Base-by-base conservation (phyloP, 2,888 invertebrate species). In the Troilus luridus region DNA sequence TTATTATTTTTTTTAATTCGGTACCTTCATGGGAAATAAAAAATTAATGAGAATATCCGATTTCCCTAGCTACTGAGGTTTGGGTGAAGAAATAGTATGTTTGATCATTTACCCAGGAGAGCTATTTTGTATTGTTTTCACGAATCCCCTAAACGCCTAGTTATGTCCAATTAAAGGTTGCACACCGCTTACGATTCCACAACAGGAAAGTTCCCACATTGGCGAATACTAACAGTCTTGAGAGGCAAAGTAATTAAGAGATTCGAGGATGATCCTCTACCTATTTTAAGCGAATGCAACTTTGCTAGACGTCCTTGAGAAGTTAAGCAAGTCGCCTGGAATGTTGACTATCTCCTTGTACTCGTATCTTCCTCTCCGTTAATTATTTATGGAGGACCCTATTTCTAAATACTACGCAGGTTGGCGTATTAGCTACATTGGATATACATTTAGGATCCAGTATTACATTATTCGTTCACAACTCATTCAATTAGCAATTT, bases 311-410 rank as follows among this genome's bases (percentile, higher is more conserved):
- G 85, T 11, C 85, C 85, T 85, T 85, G 85, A 58, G 0, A 14
- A 12, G 56, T 85, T 85, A 56, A 19, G 21, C 56, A 85, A 85
- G 85, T 85, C n/a, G 21, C 7, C 5, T 19, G 85, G 85, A 56
- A 54, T 85, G 56, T n/a, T 85, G 85, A 56, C 85, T 58, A 85
- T 85, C 85, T 85, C 56, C 85, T 56, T 56, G 56, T 58, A 58
- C 85, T 56, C 21, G 56, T 58, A 58, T 56, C 56, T 85, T 58
- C 85, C 85, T 85, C 85, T 56, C 85, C 21, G 17, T 58, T 85
- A 85, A 85, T 85, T 85, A 58, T 85, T 85, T 85, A 85, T 85
- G 21, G 85, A 85, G 54, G 85, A 85, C 56, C 27, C 56, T 85
- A 21, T 85, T 85, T 85, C 85, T 56, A 85, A 85, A 85, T 21